These are phyloP conservation scores for Gorilla gorilla DNA, from an alignment of 2,113 vertebrate species.

Conservation along the genomic window DNA sequence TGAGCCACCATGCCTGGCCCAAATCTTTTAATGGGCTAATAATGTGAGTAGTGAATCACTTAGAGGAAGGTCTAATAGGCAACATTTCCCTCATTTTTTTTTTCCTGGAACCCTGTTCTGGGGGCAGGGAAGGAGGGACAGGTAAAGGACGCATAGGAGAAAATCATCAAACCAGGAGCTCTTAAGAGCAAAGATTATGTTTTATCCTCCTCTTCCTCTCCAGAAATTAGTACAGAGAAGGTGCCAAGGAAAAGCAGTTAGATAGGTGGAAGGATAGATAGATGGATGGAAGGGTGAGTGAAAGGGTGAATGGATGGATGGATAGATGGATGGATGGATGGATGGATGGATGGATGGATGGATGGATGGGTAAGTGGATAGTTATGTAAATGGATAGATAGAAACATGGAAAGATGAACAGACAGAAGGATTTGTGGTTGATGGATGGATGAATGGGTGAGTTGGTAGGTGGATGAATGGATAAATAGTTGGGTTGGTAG, in stretches of 20 bases:
- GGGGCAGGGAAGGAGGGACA: background rate
- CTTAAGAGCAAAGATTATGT: background rate
- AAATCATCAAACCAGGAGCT: background rate
- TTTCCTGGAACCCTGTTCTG: background rate
- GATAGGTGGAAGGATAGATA: background rate
- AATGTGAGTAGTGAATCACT: background rate
- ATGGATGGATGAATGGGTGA: too few relatives aligned
- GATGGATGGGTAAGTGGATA: background rate
- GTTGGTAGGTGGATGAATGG: background rate
- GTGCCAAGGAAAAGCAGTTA: background rate
- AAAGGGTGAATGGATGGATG: too few relatives aligned
- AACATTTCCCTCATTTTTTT: background rate
- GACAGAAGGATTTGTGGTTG: background rate
- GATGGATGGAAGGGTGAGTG: too few relatives aligned
- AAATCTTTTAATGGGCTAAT: background rate
- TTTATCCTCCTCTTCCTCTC: background rate
- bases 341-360: background rate
- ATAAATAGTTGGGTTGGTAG: background rate
- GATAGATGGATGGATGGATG: background rate
- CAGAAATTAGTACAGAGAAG: background rate
- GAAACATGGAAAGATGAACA: background rate
- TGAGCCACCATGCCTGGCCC: too few relatives aligned
- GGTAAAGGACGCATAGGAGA: background rate
- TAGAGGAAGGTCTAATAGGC: background rate
- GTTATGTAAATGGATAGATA: background rate